Conservation (phyloP, 2,797 vertebrate genomes). For the Siniperca scherzeri region DNA sequence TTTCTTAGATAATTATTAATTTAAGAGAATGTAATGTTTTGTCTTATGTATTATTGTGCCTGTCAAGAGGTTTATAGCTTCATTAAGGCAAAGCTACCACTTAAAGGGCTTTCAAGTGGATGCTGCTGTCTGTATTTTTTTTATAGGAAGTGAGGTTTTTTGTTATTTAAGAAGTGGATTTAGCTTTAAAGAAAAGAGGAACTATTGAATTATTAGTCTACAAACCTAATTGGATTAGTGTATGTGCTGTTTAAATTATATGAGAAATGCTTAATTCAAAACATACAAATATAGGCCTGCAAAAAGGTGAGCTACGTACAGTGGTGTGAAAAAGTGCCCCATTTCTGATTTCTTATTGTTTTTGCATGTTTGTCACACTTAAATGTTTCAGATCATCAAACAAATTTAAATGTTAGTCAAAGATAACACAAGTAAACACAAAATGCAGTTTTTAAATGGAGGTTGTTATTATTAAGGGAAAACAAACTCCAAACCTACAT, state of each 20-base stretch:
- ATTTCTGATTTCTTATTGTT: too few species aligned
- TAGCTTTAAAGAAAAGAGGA: neutral
- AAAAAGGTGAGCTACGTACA: neutral
- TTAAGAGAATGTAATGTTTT: conserved; percentile 22
- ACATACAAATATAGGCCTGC: neutral
- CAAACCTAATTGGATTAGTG: conserved; percentile 2
- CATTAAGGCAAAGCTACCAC: conserved; percentile 42
- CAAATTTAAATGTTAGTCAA: too few species aligned
- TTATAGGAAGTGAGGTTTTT: neutral
- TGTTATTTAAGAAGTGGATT: conserved; percentile 10
- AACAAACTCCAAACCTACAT: too few species aligned
- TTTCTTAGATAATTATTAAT: conserved; percentile 48
- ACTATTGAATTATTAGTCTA: conserved; percentile 6
- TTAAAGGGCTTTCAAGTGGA: conserved; percentile 30
- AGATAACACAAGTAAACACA: too few species aligned
- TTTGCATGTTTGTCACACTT: too few species aligned
- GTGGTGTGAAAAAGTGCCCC: too few species aligned
- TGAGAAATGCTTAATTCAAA: neutral
- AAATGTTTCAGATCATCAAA: too few species aligned
- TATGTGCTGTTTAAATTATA: neutral
- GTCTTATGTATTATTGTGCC: conserved; percentile 34
- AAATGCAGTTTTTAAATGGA: too few species aligned
- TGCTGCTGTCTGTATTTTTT: conserved; percentile 21
- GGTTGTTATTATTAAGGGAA: too few species aligned
- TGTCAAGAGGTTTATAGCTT: conserved; percentile 52